These are phyloP conservation scores for Polypedilum pembai DNA, from an alignment of 1,140 invertebrate species.

Conservation along the genomic window DNA sequence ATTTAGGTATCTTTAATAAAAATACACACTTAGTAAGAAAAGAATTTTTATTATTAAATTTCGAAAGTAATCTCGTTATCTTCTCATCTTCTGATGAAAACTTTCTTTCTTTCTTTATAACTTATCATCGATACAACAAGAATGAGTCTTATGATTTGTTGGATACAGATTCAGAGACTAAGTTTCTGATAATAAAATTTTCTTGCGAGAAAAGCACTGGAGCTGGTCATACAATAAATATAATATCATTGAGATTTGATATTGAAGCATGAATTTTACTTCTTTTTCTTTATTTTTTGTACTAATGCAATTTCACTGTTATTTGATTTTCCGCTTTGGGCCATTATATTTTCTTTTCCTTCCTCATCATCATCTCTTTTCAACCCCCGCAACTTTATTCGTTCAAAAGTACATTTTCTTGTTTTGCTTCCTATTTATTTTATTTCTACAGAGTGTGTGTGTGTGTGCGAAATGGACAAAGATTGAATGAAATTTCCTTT, in stretches of 20 bases:
- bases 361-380: not conserved
- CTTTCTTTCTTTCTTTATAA: no score
- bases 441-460: not conserved
- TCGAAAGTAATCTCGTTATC: no score
- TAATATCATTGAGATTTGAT: constrained; percentile 17
- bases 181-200: no score
- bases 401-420: constrained; percentile 24
- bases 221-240: constrained; percentile 9
- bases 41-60: no score
- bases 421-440: not conserved
- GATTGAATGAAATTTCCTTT: not conserved
- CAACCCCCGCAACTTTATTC: not conserved
- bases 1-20: no score
- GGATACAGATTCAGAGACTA: no score
- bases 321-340: constrained; percentile 22
- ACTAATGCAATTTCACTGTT: constrained; percentile 25
- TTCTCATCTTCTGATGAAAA: no score
- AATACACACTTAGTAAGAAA: no score
- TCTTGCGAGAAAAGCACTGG: not conserved
- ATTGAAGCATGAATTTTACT: not conserved
- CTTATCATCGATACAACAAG: no score
- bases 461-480: not conserved
- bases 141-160: no score
- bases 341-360: not conserved
- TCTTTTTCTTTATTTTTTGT: not conserved